Base-by-base conservation (phyloP, 2,888 invertebrate species). In the Lottia scabra region DNA sequence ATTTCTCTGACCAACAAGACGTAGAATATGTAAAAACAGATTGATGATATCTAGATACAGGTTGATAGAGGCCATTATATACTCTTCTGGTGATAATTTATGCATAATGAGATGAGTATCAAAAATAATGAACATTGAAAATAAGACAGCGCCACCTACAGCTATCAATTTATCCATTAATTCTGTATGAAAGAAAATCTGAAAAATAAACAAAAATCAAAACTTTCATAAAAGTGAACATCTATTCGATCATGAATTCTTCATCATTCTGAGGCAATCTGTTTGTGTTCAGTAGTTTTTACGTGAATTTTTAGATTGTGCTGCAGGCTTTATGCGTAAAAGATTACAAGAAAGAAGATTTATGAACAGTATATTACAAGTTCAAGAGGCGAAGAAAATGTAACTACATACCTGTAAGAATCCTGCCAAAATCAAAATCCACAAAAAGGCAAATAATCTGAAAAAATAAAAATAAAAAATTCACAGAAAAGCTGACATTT, bases 11-110 rank as follows among this genome's bases (percentile, higher is more conserved):
- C 87, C 87, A 23, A 96, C 91, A 80, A 94, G 93, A 74, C 94
- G 92, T 72, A 96, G 91, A 81, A 95, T 93, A 87, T 95, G 93
- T 23, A 95, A 85, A 91, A 96, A 96, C 78, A 96, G 90, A 89
- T 96, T 96, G 78, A 96, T 91, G 74, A 96, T 95, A 85, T 96
- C 96, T 91, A 96, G 91, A 88, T 96, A 96, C 63, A 96, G 91
- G 88, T 94, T 95, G 87, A 96, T 94, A 0, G 95, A 94, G 1
- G 95, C 95, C 67, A 95, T 90, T 81, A 96, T 95, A 89, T 96
- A 96, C 86, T 96, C 96, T 88, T 96, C 96, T 0, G 96, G 93
- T 0, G 95, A 95, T 68, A 95, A 90, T 4, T 92, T 92, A 79
- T 93, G 92, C 95, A 95, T 95, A 90, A 96, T 92, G 91, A 94